Evolutionary conservation across 2,113 vertebrate species (phyloP), one percentile per base, ranked within the genome.

Genomic region (Dendropsophus ebraccatus): DNA sequence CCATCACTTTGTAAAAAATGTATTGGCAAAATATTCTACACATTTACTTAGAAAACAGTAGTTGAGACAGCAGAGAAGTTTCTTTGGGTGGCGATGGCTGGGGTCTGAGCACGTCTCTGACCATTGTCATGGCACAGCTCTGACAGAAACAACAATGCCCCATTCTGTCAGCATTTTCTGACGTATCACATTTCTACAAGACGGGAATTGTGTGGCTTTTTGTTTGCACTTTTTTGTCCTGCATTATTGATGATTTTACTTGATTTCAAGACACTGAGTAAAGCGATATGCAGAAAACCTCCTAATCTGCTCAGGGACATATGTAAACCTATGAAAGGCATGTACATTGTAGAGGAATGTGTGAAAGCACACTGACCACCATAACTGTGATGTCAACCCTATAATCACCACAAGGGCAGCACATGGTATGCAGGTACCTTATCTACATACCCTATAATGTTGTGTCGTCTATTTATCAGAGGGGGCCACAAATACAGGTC

Each of bases 131-230:
- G 58, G 28, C 62, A 60, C 56, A 69, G 58, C 77, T 73, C 65
- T 49, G 77, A 13, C 47, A 86, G 84, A 80, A 41, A 85, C 54
- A 80, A 86, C 84, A 86, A 86, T 81, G 50, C 67, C 35, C 50
- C 75, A 81, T 86, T 86, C 84, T 81, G 37, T 81, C 49, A 72
- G 84, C 84, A 35, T 45, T 58, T 73, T 86, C 78, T 86, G 84
- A 86, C 84, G 75, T 86, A 86, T 80, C 77, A 80, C 49, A 7
- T 86, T 81, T 81, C 75, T 30, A 86, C 84, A 86, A 86, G 84
- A 54, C 76, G n/a, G 35, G 58, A 73, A 86, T 86, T 86, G 76
- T 86, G 37, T 67, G 65, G 60, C 72, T 84, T 85, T 69, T 85
- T 85, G 58, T 78, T 67, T 78, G 75, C 35, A 49, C 75, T 65